Base-by-base conservation (phyloP, 1,140 invertebrate genomes). In the Drosophila sturtevanti region DNA sequence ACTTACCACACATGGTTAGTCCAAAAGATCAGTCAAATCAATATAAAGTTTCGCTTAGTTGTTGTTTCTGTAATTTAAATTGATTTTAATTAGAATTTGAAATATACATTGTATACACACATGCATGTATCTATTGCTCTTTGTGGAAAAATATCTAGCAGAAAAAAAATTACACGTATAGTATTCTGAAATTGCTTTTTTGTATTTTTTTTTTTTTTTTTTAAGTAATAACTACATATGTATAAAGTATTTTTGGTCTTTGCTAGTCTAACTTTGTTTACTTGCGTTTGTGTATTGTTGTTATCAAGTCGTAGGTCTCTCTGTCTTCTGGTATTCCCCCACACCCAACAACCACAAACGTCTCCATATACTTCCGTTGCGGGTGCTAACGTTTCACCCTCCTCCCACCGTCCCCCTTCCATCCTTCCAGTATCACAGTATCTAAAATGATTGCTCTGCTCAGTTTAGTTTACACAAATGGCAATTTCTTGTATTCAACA, bases 401-500 rank as follows among this genome's bases (percentile, higher is more conserved):
- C 41, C 37, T 21, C 52, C n/a, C n/a, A n/a, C n/a, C n/a, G n/a
- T n/a, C 14, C 22, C 58, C 41, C 37, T 21, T 38, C 51, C 14
- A 16, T 62, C 41, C 37, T 21, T 38, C 41, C 24, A 24, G 59
- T 34, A 37, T 31, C 60, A 56, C 44, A 14, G 54, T 21, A 22
- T 41, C 37, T 31, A 76, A 71, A 63, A 77, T 63, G 69, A 77
- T 55, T 79, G 70, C 69, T 48, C 6, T 44, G 41, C 16, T 69
- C 27, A 22, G 48, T 52, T 69, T 60, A 52, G 65, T 68, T 68
- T 56, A 73, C 71, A 67, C 71, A 80, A 80, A 80, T 80, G 77
- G 77, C 59, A 69, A 73, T 80, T 77, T 80, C 74, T 77, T 77
- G 77, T 77, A 74, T 55, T 73, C 69, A 67, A 66, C 58, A 66